Conservation (phyloP, 2,113 vertebrate species). For the Pomatostomus ruficeps region DNA sequence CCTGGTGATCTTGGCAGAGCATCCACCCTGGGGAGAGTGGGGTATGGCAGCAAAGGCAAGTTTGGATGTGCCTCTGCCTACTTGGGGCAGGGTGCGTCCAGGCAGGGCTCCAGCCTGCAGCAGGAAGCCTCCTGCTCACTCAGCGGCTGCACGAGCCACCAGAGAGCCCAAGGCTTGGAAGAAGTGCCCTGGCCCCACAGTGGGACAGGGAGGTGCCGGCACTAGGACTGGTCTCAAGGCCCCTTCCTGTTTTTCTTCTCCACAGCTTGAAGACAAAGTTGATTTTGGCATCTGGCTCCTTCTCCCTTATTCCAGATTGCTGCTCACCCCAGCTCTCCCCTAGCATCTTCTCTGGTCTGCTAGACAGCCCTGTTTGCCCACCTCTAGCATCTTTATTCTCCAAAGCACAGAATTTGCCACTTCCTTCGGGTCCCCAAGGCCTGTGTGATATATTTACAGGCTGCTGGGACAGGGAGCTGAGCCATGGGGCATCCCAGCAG, state of each 20-base stretch:
- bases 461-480: neutral
- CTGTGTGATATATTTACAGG: neutral
- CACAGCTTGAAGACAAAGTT: neutral
- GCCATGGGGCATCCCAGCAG: neutral
- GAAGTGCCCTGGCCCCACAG: constrained; percentile 16
- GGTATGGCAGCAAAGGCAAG: neutral
- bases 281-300: constrained; percentile 32
- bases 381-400: rapidly evolving
- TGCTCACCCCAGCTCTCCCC: neutral
- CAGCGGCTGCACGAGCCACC: rapidly evolving
- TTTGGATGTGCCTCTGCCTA: neutral
- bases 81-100: neutral
- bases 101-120: neutral
- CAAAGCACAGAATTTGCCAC: neutral
- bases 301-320: constrained; percentile 13
- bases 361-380: neutral
- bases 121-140: neutral
- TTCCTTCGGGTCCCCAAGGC: neutral
- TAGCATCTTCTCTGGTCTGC: neutral
- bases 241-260: constrained; percentile 56
- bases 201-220: constrained; percentile 38
- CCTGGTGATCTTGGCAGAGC: neutral
- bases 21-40: neutral
- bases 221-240: constrained; percentile 4
- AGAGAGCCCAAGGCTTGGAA: neutral